phyloP scores from a whole-genome alignment of 2,888 invertebrate species.

The Dicycla oo region DNA sequence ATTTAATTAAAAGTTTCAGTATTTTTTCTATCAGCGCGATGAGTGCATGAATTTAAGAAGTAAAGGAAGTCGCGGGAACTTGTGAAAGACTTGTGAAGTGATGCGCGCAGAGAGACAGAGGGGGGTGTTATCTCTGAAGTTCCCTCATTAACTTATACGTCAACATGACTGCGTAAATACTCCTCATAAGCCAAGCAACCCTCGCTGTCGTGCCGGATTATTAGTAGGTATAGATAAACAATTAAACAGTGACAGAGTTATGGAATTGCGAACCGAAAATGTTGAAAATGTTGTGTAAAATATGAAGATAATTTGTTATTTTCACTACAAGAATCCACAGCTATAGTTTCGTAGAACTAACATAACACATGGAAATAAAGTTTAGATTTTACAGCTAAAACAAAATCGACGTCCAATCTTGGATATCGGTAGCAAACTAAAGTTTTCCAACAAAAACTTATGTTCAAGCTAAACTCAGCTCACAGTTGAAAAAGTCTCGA shows the following conservation, averaged over 20 bases:
- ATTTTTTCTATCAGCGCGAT: conserved; percentile 35
- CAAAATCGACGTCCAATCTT: conserved; percentile 41
- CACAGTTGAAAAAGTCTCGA: conserved; percentile 39
- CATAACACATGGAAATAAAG: conserved; percentile 32
- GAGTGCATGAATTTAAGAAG: conserved; percentile 28
- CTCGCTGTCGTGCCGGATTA: conserved; percentile 10
- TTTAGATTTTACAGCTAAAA: conserved; percentile 35
- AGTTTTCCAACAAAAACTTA: conserved; percentile 51
- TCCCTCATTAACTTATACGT: conserved; percentile 59
- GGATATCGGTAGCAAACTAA: conserved; percentile 42
- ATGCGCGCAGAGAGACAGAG: conserved; percentile 29
- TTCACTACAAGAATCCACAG: not conserved
- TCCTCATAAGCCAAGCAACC: conserved; percentile 30
- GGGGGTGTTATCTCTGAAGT: conserved; percentile 53
- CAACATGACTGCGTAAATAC: conserved; percentile 46
- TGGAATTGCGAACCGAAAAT: not conserved
- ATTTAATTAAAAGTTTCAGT: conserved; percentile 51
- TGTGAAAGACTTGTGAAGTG: conserved; percentile 45
- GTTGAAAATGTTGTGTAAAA: not conserved
- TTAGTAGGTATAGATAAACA: conserved; percentile 1
- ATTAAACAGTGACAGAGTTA: conserved; percentile 10
- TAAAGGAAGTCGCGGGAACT: conserved; percentile 39
- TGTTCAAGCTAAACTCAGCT: conserved; percentile 25
- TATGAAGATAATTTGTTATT: not conserved
- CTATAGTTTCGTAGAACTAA: conserved; percentile 12